A percentile compares a stretch with the other conserved stretches of the same genome.
These are phyloP conservation scores for Luperina nickerlii DNA, from an alignment of 2,888 invertebrate species.

Conservation along the genomic window DNA sequence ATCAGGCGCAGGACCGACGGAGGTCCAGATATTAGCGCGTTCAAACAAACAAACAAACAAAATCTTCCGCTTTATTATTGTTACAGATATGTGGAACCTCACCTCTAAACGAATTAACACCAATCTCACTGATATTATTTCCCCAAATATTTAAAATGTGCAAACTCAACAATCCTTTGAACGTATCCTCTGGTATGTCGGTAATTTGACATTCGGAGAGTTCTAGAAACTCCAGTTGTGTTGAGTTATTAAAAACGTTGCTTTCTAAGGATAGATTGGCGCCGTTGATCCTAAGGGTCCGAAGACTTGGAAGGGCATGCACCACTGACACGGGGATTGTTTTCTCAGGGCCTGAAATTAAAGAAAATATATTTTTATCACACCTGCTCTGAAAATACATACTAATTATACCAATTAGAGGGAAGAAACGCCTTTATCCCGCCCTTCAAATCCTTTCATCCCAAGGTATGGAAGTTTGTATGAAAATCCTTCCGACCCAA, in stretches of 20 bases:
- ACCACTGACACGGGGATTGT: conserved; percentile 31
- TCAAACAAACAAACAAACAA: too few species aligned
- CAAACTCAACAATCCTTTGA: conserved; percentile 60
- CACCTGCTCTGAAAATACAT: too few species aligned
- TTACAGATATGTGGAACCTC: neutral
- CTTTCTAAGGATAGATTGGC: conserved; percentile 32
- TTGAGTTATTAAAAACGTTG: conserved; percentile 28
- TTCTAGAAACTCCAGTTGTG: conserved; percentile 38
- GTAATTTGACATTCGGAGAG: conserved; percentile 38
- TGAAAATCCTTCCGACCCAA: too few species aligned
- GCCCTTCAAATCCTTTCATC: too few species aligned
- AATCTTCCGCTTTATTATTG: too few species aligned
- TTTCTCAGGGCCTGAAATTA: conserved; percentile 39
- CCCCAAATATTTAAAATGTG: conserved; percentile 56
- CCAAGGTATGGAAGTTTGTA: too few species aligned
- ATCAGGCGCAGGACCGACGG: too few species aligned
- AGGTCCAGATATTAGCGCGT: too few species aligned
- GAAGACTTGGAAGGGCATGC: conserved; percentile 52
- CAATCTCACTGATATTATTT: conserved; percentile 62
- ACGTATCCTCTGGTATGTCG: conserved; percentile 50
- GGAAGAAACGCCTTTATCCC: too few species aligned
- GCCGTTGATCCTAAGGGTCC: conserved; percentile 51
- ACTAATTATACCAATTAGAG: too few species aligned
- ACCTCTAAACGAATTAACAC: conserved; percentile 57
- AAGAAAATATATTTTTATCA: neutral